Evolutionary conservation across 30 jellyfish, hydroid and myxozoan species (phyloP).

Genomic region (Cassiopea andromeda): DNA sequence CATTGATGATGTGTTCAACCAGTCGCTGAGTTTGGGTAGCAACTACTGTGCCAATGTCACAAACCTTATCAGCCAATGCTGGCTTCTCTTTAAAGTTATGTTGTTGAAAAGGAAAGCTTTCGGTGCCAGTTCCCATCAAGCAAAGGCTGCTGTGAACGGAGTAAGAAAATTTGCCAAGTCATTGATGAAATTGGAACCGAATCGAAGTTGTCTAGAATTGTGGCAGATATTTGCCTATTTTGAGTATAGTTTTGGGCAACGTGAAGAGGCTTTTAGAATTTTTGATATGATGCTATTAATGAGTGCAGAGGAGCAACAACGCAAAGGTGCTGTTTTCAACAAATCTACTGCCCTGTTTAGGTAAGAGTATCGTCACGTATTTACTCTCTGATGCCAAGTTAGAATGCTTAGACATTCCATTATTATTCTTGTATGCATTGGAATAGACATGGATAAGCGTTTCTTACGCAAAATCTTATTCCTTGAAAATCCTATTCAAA

Average conservation of each 20-base stretch:
- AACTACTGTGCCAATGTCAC: conserved; percentile 7
- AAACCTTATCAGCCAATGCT: conserved; percentile 49
- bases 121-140: background rate
- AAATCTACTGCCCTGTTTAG: conserved; percentile 45
- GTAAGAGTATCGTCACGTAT: conserved; percentile 1
- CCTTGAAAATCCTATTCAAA: too few species aligned
- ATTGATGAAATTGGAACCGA: conserved; percentile 66
- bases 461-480: too few species aligned
- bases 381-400: too few species aligned
- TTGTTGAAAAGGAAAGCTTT: conserved; percentile 22
- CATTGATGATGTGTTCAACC: conserved; percentile 60
- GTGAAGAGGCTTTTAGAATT: conserved; percentile 75
- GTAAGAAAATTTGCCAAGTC: conserved; percentile 74
- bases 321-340: background rate
- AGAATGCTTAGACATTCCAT: too few species aligned
- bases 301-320: conserved; percentile 26
- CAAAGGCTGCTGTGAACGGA: conserved; percentile 36
- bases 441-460: too few species aligned
- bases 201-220: conserved; percentile 75
- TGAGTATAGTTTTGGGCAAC: conserved; percentile 82
- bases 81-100: conserved; percentile 80
- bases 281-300: conserved; percentile 74
- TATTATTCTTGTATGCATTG: too few species aligned
- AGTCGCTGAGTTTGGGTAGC: conserved; percentile 37
- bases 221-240: conserved; percentile 86